These are phyloP conservation scores for Drosophila percnosoma DNA, from an alignment of 2,888 invertebrate genomes.

Conservation along the genomic window DNA sequence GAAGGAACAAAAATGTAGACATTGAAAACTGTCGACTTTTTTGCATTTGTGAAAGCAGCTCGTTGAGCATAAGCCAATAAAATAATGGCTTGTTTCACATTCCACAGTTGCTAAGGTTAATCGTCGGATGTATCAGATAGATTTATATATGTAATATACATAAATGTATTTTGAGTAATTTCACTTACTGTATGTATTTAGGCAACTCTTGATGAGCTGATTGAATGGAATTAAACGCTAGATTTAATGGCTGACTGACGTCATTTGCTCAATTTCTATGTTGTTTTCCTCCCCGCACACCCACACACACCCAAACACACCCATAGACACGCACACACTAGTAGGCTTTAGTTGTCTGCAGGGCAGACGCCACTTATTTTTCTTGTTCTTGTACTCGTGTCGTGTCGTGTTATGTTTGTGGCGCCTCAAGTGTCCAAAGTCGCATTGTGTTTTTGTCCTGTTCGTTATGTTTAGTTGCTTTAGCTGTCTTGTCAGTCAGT, in stretches of 20 bases:
- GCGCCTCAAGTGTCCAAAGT: slow-evolving; percentile 57
- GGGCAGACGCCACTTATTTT: slow-evolving; percentile 34
- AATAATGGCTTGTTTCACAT: background rate
- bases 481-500: slow-evolving; percentile 47
- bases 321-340: background rate
- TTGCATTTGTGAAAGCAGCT: background rate
- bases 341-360: slow-evolving; percentile 40
- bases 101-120: background rate
- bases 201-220: background rate
- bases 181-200: background rate
- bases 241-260: slow-evolving; percentile 34
- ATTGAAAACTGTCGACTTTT: background rate
- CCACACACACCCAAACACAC: background rate
- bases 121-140: background rate
- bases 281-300: slow-evolving; percentile 2
- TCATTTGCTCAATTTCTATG: slow-evolving; percentile 20
- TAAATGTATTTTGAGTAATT: background rate
- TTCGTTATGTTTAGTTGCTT: slow-evolving; percentile 17
- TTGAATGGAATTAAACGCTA: slow-evolving; percentile 10
- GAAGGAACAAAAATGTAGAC: background rate
- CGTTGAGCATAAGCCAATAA: background rate
- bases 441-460: slow-evolving; percentile 52
- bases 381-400: slow-evolving; percentile 24
- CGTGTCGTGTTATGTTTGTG: slow-evolving; percentile 55
- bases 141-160: background rate